phyloP scores from a whole-genome alignment of 2,113 vertebrate genomes.

The Labeo catla region DNA sequence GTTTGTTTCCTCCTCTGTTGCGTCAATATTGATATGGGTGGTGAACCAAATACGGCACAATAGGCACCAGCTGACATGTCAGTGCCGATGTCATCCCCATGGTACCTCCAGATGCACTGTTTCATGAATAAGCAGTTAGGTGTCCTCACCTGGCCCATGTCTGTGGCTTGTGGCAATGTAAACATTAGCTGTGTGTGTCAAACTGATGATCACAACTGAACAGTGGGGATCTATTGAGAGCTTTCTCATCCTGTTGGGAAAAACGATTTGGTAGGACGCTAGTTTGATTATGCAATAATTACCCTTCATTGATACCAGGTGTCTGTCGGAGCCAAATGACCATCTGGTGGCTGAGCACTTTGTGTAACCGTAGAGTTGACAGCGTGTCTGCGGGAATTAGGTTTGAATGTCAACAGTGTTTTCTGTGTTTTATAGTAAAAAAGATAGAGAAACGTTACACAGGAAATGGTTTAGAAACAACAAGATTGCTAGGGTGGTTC shows the following conservation, averaged over 20 bases:
- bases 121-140: not conserved
- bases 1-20: slow-evolving; percentile 2
- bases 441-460: slow-evolving; percentile 40
- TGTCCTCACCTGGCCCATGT: slow-evolving; percentile 6
- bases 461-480: slow-evolving; percentile 60
- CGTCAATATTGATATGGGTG: slow-evolving; percentile 2
- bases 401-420: not conserved
- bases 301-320: slow-evolving; percentile 9
- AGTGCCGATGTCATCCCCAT: not conserved
- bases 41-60: not conserved
- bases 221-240: not conserved
- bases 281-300: slow-evolving; percentile 32
- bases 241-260: not conserved
- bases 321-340: slow-evolving; percentile 9
- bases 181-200: not conserved
- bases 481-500: slow-evolving; percentile 51
- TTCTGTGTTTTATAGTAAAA: not conserved
- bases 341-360: not conserved
- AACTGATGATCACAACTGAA: not conserved
- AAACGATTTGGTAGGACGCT: not conserved
- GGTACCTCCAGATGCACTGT: not conserved
- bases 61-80: not conserved
- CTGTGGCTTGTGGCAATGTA: not conserved
- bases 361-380: slow-evolving; percentile 9
- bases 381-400: not conserved